Conservation (phyloP, 35 echinoderm and acorn worm genomes). For the Eucidaris tribuloides region DNA sequence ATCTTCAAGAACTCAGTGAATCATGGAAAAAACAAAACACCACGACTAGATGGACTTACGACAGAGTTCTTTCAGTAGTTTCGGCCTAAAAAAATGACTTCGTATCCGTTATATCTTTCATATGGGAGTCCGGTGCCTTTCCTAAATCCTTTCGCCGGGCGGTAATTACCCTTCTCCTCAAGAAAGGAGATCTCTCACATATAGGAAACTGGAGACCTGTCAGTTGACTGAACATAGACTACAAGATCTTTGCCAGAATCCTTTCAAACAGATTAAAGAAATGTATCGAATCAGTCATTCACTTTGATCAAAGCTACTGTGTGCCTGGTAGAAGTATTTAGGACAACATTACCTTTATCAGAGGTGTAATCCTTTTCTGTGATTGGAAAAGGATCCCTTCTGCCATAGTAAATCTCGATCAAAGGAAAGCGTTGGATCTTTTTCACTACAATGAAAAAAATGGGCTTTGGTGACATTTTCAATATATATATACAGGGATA, state of each 20-base stretch:
- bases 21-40: too few relatives aligned
- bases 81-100: too few relatives aligned
- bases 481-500: neutral
- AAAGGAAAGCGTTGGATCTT: slow-evolving; percentile 38
- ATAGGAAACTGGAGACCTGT: slow-evolving; percentile 9
- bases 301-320: neutral
- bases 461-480: slow-evolving; percentile 11
- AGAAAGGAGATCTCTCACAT: neutral
- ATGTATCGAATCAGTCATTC: neutral
- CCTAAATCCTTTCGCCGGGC: too few relatives aligned
- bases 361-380: neutral
- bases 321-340: neutral
- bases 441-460: neutral
- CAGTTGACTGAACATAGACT: neutral
- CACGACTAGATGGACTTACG: too few relatives aligned
- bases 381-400: neutral
- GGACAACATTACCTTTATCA: neutral
- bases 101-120: too few relatives aligned
- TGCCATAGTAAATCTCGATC: slow-evolving; percentile 24
- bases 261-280: neutral
- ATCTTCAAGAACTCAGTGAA: too few relatives aligned
- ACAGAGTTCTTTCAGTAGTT: too few relatives aligned
- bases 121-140: too few relatives aligned
- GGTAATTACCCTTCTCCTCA: neutral
- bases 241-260: slow-evolving; percentile 5